Conservation (phyloP, 2,113 vertebrate species). For the Thunnus thynnus region DNA sequence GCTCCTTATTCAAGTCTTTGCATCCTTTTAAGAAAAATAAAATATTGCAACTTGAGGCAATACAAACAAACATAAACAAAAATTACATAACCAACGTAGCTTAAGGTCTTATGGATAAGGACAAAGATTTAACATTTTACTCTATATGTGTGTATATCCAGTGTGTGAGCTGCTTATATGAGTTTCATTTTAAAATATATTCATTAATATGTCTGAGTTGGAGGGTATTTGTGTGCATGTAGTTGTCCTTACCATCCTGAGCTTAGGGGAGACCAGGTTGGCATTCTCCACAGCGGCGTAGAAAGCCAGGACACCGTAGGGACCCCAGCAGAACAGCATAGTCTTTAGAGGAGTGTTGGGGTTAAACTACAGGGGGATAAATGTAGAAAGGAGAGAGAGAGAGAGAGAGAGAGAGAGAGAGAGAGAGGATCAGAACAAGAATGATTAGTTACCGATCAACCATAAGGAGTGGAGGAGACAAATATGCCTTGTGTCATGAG, state of each 20-base stretch:
- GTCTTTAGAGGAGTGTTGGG: constrained; percentile 90
- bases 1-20: too few species aligned
- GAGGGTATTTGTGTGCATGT: not conserved
- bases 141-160: not conserved
- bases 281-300: constrained; percentile 89
- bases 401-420: not conserved
- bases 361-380: constrained; percentile 87
- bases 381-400: not conserved
- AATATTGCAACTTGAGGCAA: too few species aligned
- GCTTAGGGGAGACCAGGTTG: constrained; percentile 89
- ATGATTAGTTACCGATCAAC: constrained; percentile 22
- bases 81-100: too few species aligned
- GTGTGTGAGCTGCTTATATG: not conserved
- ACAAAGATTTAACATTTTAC: not conserved
- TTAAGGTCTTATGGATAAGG: too few species aligned
- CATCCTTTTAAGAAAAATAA: too few species aligned
- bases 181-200: not conserved
- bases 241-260: constrained; percentile 90
- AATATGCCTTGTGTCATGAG: constrained; percentile 52
- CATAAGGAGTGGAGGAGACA: constrained; percentile 25
- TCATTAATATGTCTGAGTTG: not conserved
- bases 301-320: constrained; percentile 91
- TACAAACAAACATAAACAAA: too few species aligned
- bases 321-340: constrained; percentile 92
- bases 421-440: constrained; percentile 17